These are phyloP conservation scores for Copidosoma floridanum DNA, from an alignment of 1,140 invertebrate genomes.

Conservation along the genomic window DNA sequence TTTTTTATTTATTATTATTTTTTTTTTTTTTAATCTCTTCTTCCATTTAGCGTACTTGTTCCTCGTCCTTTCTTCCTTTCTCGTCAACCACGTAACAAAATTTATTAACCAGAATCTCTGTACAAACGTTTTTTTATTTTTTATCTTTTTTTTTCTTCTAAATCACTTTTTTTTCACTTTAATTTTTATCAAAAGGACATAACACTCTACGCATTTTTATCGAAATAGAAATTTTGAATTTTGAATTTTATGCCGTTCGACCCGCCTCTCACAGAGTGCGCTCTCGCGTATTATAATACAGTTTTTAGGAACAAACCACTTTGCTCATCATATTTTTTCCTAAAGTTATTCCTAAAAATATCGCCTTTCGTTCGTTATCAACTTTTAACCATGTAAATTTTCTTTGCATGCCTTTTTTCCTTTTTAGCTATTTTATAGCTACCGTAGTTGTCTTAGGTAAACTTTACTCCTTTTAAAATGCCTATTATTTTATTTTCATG, in stretches of 20 bases:
- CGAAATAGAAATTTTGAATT: slow-evolving; percentile 55
- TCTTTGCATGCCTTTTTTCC: slow-evolving; percentile 39
- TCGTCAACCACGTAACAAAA: slow-evolving; percentile 49
- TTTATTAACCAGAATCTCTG: slow-evolving; percentile 58
- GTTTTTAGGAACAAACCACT: slow-evolving; percentile 52
- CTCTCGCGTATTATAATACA: slow-evolving; percentile 44
- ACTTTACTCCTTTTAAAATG: slow-evolving; percentile 37
- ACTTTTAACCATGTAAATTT: slow-evolving; percentile 49
- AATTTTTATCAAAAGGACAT: slow-evolving; percentile 45
- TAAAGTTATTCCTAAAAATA: slow-evolving; percentile 47
- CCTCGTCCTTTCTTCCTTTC: slow-evolving; percentile 16
- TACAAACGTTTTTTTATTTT: slow-evolving; percentile 51
- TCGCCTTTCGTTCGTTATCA: slow-evolving; percentile 39
- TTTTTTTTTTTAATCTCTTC: slow-evolving; percentile 27
- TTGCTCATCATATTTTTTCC: slow-evolving; percentile 42
- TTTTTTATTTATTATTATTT: slow-evolving; percentile 30
- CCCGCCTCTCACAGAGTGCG: slow-evolving; percentile 32
- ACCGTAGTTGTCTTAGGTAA: slow-evolving; percentile 41
- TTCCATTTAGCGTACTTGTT: slow-evolving; percentile 21
- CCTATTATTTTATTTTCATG: slow-evolving; percentile 44
- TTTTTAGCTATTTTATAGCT: slow-evolving; percentile 51
- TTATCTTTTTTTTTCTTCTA: slow-evolving; percentile 29
- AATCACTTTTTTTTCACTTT: too few species aligned
- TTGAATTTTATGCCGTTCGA: slow-evolving; percentile 43
- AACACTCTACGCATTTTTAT: slow-evolving; percentile 48